These are phyloP conservation scores for Leiothrix lutea DNA, from an alignment of 2,113 vertebrate species.

Conservation along the genomic window DNA sequence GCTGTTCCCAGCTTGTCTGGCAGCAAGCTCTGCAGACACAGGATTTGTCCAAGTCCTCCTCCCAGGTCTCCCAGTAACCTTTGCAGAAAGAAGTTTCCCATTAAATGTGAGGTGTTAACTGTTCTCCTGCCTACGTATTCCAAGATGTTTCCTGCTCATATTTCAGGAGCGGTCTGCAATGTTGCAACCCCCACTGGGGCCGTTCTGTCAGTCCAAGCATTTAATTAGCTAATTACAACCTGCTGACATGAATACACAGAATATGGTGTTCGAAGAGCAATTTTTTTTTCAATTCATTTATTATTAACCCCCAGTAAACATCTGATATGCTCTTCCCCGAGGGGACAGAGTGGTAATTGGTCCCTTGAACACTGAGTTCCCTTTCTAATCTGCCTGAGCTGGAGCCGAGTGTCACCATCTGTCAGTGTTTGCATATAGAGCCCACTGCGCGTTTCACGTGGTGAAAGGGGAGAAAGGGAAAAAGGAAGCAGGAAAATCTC, in stretches of 20 bases:
- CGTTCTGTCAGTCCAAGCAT: slow-evolving; percentile 73
- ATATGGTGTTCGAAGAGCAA: slow-evolving; percentile 53
- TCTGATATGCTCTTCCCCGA: slow-evolving; percentile 73
- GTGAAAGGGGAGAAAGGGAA: slow-evolving; percentile 50
- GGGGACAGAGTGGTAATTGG: slow-evolving; percentile 76
- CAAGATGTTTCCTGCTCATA: slow-evolving; percentile 68
- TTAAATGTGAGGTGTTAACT: slow-evolving; percentile 47
- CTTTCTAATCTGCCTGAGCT: slow-evolving; percentile 69
- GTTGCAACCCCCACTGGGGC: slow-evolving; percentile 58
- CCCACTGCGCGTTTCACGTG: slow-evolving; percentile 31
- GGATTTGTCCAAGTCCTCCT: neutral
- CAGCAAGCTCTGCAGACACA: neutral
- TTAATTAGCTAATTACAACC: slow-evolving; percentile 80
- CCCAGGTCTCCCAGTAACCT: slow-evolving; percentile 44
- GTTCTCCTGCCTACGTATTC: slow-evolving; percentile 58
- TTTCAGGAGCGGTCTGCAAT: slow-evolving; percentile 50
- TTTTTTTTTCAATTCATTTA: slow-evolving; percentile 73
- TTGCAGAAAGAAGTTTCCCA: slow-evolving; percentile 48
- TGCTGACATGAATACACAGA: slow-evolving; percentile 72
- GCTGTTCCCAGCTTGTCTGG: neutral
- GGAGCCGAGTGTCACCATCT: slow-evolving; percentile 76
- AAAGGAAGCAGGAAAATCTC: slow-evolving; percentile 51
- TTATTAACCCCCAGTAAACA: slow-evolving; percentile 72
- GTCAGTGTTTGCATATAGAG: slow-evolving; percentile 71
- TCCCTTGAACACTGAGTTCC: slow-evolving; percentile 72